phyloP scores from a whole-genome alignment of 2,888 invertebrate species.

The Drosophila picticornis region DNA sequence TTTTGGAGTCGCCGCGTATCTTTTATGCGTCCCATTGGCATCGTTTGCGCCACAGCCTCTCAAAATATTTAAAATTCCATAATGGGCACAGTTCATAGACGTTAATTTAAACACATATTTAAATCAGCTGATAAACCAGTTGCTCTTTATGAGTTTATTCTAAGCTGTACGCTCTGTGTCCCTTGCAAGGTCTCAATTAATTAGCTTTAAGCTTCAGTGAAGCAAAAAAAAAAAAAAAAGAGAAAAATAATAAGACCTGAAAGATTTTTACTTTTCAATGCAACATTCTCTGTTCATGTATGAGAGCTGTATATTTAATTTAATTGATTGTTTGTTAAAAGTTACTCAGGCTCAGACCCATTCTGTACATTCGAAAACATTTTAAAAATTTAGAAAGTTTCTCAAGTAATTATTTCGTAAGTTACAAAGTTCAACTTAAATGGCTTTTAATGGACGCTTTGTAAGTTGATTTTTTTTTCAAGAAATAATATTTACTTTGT shows the following conservation, averaged over 20 bases:
- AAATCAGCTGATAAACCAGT: slow-evolving; percentile 57
- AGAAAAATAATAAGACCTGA: slow-evolving; percentile 14
- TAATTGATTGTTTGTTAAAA: slow-evolving; percentile 5
- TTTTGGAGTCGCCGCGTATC: slow-evolving; percentile 39
- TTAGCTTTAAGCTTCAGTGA: slow-evolving; percentile 18
- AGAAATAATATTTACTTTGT: background rate
- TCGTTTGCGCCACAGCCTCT: slow-evolving; percentile 51
- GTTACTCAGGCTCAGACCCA: background rate
- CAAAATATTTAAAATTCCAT: slow-evolving; percentile 72
- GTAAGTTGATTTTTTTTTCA: background rate
- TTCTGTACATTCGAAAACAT: background rate
- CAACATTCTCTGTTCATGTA: slow-evolving; percentile 3
- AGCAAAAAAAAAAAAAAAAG: background rate
- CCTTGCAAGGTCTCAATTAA: slow-evolving; percentile 60
- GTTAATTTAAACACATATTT: slow-evolving; percentile 56
- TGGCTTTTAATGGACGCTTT: slow-evolving; percentile 18
- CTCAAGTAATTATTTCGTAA: slow-evolving; percentile 11
- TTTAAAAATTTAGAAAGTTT: slow-evolving; percentile 12
- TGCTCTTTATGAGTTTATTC: slow-evolving; percentile 21
- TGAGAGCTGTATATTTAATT: slow-evolving; percentile 2
- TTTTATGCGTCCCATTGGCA: slow-evolving; percentile 73
- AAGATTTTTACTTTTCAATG: background rate
- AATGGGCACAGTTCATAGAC: slow-evolving; percentile 57
- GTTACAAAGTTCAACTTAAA: slow-evolving; percentile 3
- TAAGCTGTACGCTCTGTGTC: slow-evolving; percentile 25